Evolutionary conservation across 2,888 invertebrate species (phyloP), one percentile per base, ranked within the genome.

Genomic region (Cremastinae sp.): DNA sequence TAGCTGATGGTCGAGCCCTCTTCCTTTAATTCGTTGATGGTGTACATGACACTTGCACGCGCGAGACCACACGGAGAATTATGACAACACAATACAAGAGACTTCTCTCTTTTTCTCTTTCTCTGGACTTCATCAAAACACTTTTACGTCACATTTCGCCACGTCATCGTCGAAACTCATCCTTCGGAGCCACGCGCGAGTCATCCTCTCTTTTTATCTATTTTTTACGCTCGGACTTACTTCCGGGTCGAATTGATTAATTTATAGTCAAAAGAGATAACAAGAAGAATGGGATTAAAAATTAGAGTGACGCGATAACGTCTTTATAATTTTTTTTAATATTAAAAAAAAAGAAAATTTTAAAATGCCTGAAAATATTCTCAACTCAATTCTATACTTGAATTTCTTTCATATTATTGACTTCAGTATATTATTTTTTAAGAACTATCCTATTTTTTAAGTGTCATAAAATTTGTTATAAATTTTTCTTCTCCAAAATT

Each of bases 111-210:
- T 53, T 53, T 16, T 22, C 5, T 58, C 41, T 43, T 12, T 58
- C 51, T 68, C 75, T 64, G 62, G 69, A 69, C 68, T 70, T 73
- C 61, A 69, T 69, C 65, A 56, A 62, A 49, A 56, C 51, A 62
- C 71, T 56, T 68, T 58, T 58, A 51, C 56, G 58, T 58, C 43
- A 16, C 12, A 55, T 73, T 77, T 70, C 70, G 76, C 76, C 59
- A 41, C 70, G 73, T 77, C 76, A 77, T 37, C 73, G 35, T 43
- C 53, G 56, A 39, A 37, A 41, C 39, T 66, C 73, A 45, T 41
- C 20, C 35, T 20, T 20, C 39, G 45, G 35, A 39, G n/a, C 45
- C 58, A 8, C 64, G 72, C 66, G 72, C 75, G 51, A 72, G 58
- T 64, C 64, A 69, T 73, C 69, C 53, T 39, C 49, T 53, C 58